Evolutionary conservation across 2,113 vertebrate species (phyloP).

Genomic region (Micromys minutus): DNA sequence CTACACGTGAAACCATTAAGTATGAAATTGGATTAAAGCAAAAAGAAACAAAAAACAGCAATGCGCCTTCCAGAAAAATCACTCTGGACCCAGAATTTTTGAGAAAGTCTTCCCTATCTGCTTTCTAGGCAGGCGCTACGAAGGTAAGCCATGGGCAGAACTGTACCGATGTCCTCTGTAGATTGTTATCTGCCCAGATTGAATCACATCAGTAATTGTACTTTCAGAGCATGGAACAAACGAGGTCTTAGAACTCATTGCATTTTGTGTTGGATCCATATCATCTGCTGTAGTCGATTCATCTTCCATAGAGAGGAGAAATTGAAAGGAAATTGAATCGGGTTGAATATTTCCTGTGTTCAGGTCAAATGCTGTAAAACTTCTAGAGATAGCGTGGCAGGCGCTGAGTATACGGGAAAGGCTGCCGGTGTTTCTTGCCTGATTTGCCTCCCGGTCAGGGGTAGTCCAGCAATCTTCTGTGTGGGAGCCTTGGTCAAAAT

Average conservation of each 20-base stretch:
- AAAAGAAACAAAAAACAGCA: too few species aligned
- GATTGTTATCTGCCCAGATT: not conserved
- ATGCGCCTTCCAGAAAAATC: not conserved
- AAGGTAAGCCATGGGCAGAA: not conserved
- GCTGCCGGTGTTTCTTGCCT: not conserved
- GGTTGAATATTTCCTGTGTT: not conserved
- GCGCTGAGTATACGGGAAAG: not conserved
- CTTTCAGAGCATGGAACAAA: not conserved
- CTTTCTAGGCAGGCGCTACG: not conserved
- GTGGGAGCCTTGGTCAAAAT: not conserved
- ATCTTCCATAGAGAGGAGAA: not conserved
- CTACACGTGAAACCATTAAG: not conserved
- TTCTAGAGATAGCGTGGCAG: not conserved
- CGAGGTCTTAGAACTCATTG: not conserved
- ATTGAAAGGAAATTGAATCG: constrained; percentile 33
- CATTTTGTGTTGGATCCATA: not conserved
- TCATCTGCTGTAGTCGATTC: not conserved
- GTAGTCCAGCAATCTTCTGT: not conserved
- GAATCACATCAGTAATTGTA: not conserved
- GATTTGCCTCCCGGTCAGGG: not conserved
- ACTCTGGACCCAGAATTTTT: not conserved
- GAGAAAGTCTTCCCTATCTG: not conserved
- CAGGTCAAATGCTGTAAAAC: not conserved
- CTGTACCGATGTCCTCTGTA: not conserved
- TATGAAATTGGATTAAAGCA: constrained; percentile 6